These are phyloP conservation scores for Leptopilina myrica DNA, from an alignment of 2,888 invertebrate genomes.

Conservation along the genomic window DNA sequence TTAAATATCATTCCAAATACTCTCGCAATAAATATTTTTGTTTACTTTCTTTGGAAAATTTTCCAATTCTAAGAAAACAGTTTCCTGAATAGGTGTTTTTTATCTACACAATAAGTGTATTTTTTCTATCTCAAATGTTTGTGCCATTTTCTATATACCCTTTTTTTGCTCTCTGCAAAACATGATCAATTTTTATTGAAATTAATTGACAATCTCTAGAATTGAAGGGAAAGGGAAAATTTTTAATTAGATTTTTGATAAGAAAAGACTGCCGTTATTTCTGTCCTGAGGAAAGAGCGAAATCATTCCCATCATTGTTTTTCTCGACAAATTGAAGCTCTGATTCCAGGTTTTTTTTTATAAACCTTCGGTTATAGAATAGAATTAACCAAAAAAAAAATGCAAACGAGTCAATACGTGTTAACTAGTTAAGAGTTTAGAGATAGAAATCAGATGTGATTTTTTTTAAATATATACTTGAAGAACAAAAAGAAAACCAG, in stretches of 20 bases:
- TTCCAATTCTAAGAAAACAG: too few species aligned
- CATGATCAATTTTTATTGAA: too few species aligned
- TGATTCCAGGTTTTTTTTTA: slow-evolving; percentile 4
- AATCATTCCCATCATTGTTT: slow-evolving; percentile 34
- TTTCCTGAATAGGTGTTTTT: too few species aligned
- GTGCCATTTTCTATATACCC: too few species aligned
- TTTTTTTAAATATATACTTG: background rate
- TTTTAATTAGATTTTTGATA: slow-evolving; percentile 44
- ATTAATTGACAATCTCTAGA: too few species aligned
- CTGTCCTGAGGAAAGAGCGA: slow-evolving; percentile 68
- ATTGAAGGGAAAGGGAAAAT: too few species aligned
- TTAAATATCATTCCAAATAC: background rate
- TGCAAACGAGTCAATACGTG: slow-evolving; percentile 37
- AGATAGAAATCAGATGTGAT: slow-evolving; percentile 7
- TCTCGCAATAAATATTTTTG: background rate
- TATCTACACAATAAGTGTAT: too few species aligned
- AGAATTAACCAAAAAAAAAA: slow-evolving; percentile 29
- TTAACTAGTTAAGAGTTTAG: slow-evolving; percentile 22
- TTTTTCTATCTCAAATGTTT: background rate
- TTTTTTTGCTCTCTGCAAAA: too few species aligned
- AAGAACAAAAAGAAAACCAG: background rate
- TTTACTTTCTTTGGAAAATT: background rate
- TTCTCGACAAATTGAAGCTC: background rate
- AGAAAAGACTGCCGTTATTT: slow-evolving; percentile 71
- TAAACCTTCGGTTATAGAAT: slow-evolving; percentile 32